Evolutionary conservation across 2,888 invertebrate species (phyloP).

Genomic region (Scelioninae gen. 1): DNA sequence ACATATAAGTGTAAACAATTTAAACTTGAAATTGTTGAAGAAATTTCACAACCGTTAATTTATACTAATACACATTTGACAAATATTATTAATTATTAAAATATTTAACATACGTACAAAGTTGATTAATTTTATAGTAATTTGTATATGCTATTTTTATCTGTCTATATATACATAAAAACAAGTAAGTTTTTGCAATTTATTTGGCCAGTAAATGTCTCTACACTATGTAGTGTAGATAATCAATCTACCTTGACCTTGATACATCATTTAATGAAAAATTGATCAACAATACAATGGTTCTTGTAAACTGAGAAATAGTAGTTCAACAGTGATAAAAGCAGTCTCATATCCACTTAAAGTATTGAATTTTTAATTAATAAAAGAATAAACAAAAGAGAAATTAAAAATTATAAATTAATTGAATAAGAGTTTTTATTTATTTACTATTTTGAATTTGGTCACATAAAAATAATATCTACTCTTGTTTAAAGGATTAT

Average conservation of each 20-base stretch:
- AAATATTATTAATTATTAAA: not conserved
- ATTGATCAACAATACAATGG: conserved; percentile 30
- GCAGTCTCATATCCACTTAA: no score
- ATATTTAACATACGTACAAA: not conserved
- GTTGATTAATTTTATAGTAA: not conserved
- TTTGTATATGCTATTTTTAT: not conserved
- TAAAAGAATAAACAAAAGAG: no score
- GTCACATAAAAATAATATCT: no score
- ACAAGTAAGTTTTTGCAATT: conserved; percentile 8
- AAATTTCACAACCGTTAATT: no score
- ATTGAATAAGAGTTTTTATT: no score
- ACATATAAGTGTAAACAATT: no score
- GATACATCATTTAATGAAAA: conserved; percentile 55
- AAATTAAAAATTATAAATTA: no score
- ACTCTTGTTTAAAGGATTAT: no score
- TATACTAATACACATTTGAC: no score
- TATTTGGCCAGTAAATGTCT: conserved; percentile 25
- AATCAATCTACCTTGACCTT: conserved; percentile 64
- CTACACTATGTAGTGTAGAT: conserved; percentile 46
- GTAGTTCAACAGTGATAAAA: not conserved
- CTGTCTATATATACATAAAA: not conserved
- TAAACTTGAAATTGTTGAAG: no score
- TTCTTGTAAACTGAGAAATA: conserved; percentile 15
- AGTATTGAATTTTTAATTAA: no score
- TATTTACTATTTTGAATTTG: no score